Conservation (phyloP, 35 echinoderm and acorn worm species). For the Lytechinus pictus region DNA sequence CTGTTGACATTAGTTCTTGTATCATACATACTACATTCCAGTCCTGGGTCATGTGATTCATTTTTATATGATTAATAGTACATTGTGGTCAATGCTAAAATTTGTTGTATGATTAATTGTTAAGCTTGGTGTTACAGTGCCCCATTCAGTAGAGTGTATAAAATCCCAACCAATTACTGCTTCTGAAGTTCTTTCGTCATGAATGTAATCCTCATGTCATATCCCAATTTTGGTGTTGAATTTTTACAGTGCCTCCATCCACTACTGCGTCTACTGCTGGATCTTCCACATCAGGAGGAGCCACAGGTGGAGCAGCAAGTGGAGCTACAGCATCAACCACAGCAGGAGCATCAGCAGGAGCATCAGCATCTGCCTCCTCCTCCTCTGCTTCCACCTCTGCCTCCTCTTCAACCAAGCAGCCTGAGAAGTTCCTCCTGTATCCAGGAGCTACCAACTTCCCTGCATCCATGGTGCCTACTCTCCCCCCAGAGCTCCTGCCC, state of each 20-base stretch:
- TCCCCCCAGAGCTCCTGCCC: constrained; percentile 30
- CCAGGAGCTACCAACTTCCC: neutral
- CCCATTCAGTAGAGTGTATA: neutral
- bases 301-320: neutral
- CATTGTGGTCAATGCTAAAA: no score
- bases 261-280: neutral
- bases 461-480: neutral
- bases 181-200: neutral
- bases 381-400: neutral
- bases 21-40: neutral
- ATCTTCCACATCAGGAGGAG: neutral
- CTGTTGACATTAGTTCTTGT: neutral
- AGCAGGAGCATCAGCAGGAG: neutral
- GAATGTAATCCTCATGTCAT: neutral
- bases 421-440: neutral
- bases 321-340: neutral
- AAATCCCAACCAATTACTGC: neutral
- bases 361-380: neutral
- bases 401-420: constrained; percentile 16
- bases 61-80: no score
- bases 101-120: no score
- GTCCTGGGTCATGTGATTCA: neutral
- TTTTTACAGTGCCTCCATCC: constrained; percentile 26
- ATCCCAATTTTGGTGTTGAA: neutral
- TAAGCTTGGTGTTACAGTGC: no score